Evolutionary conservation across 2,888 invertebrate genomes (phyloP), one percentile per base, ranked within the genome.

Genomic region (Isoperla grammatica): DNA sequence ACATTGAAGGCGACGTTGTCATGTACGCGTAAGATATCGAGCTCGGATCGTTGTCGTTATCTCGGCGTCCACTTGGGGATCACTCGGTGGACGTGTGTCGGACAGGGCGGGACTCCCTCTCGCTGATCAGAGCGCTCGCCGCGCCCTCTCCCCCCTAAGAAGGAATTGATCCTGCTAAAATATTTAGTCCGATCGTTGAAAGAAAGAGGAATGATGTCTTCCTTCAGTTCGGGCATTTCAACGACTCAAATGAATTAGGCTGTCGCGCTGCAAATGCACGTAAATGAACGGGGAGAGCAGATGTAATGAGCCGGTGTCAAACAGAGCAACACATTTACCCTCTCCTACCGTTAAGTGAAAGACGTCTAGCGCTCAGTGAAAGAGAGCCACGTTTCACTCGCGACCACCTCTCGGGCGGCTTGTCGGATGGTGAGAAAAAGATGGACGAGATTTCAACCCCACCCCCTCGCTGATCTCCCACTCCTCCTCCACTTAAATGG

Each of bases 101-200:
- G 29, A 29, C 5, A 8, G 29, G 29, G 29, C 4, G 29, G 29
- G 29, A 8, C 5, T 6, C 20, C 56, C 49, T 46, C 42, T 49
- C 42, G 8, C 29, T 37, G 43, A 40, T 29, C 56, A 15, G 53
- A 15, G 12, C 35, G 29, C 54, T 29, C 22, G 11, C n/a, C n/a
- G n/a, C 55, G 39, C 56, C 49, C 48, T 43, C 49, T 22, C 29
- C 40, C 48, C 56, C 56, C 56, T 56, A 56, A 49, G 8, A 60
- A 60, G 56, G 60, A 60, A 60, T 60, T 60, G 60, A 60, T 60
- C 60, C 60, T 60, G 56, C 56, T 60, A 56, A 60, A 60, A 42
- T 60, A 60, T 60, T 60, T 60, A 60, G 60, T 56, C 48, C 56
- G 55, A 23, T 49, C 56, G 56, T 56, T 60, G 60, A 56, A 50